A percentile compares a stretch with the other conserved stretches of the same genome.
phyloP scores from a whole-genome alignment of 2,888 invertebrate species.

The Mellilla xanthometata region DNA sequence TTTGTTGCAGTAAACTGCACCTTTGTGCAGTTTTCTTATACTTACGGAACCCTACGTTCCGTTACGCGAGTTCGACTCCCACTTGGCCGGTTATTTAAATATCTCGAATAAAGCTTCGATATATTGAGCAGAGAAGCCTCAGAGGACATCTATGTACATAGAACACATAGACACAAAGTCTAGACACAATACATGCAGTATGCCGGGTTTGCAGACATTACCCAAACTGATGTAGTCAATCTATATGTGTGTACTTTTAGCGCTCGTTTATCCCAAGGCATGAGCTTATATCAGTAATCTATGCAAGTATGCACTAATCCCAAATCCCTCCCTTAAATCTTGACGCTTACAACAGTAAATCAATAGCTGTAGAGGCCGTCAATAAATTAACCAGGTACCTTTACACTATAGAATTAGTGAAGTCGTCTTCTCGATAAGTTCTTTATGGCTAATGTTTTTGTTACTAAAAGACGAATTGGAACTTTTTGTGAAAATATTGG shows the following conservation, averaged over 20 bases:
- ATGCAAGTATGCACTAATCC: slow-evolving; percentile 28
- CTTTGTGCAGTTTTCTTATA: too few relatives aligned
- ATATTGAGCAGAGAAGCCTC: not conserved
- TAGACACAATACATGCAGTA: not conserved
- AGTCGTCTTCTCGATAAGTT: slow-evolving; percentile 22
- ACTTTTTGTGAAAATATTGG: slow-evolving; percentile 30
- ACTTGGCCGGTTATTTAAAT: too few relatives aligned
- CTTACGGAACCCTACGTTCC: too few relatives aligned
- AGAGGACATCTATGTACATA: not conserved
- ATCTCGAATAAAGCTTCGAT: too few relatives aligned
- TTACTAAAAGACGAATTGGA: slow-evolving; percentile 37
- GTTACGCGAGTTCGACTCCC: too few relatives aligned
- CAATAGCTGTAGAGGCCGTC: slow-evolving; percentile 35
- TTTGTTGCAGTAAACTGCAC: too few relatives aligned
- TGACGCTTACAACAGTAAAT: slow-evolving; percentile 40
- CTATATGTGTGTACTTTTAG: not conserved
- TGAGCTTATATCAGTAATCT: not conserved
- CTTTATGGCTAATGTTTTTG: slow-evolving; percentile 37
- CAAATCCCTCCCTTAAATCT: slow-evolving; percentile 43
- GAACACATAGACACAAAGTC: not conserved
- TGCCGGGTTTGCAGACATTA: not conserved
- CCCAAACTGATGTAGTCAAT: not conserved
- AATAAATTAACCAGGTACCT: slow-evolving; percentile 46
- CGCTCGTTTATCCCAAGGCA: not conserved
- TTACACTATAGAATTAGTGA: slow-evolving; percentile 32